Base-by-base conservation (phyloP, 2,888 invertebrate genomes). In the Nomada fucata region DNA sequence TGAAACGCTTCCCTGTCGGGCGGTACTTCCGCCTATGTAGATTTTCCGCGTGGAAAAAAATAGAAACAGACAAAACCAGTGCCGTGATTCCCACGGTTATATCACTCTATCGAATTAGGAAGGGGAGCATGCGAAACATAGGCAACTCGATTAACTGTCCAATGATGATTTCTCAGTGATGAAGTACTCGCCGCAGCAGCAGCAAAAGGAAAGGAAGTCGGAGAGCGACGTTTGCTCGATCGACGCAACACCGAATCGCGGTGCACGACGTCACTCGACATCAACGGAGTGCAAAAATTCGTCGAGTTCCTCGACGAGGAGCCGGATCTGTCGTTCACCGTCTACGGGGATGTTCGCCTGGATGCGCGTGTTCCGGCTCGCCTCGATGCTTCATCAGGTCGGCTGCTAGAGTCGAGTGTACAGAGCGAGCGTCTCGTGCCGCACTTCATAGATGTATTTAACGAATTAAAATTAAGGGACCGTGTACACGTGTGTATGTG, bases 161-260 rank as follows among this genome's bases (percentile, higher is more conserved):
- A 59, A 53, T 75, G 67, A 29, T 75, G 67, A 60, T 71, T 55
- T 7, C 64, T n/a, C 74, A 88, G 88, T 78, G 69, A 93, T 93
- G 93, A 93, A 93, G 91, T 93, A 93, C 89, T 93, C 93, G 82
- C 93, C 93, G 90, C 92, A 91, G 85, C 91, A 91, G 84, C 91
- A 92, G 84, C 93, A 92, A 79, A 92, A 93, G 88, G 91, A 93
- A 82, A 85, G 92, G 64, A 93, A 93, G 89, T 93, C 93, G 83
- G 93, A 93, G 89, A 92, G 93, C 86, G 93, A 93, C 67, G 88
- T 90, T 73, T 90, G 88, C 71, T 92, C 93, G 76, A 84, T 90
- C 71, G 90, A 89, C 74, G 89, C 86, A 61, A 92, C 91, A 23
- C 92, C 92, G 26, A 90, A 89, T 50, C 90, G 92, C 5, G 88